These are phyloP conservation scores for Drosophila sordidapex DNA, from an alignment of 2,888 invertebrate species.

Conservation along the genomic window DNA sequence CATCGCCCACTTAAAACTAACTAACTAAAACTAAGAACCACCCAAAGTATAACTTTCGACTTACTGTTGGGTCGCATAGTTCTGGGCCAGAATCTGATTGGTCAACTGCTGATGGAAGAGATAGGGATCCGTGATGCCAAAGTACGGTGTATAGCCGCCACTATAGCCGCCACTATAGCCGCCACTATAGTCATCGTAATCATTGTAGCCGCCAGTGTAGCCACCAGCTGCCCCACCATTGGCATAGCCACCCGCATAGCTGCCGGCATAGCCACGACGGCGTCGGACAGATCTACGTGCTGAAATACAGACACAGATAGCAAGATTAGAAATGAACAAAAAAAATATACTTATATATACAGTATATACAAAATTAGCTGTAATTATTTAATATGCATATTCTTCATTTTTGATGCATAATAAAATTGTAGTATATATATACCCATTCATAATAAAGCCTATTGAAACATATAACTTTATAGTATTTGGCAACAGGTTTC, in stretches of 20 bases:
- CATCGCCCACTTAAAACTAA: constrained; percentile 36
- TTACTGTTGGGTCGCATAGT: constrained; percentile 82
- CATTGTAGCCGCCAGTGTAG: constrained; percentile 51
- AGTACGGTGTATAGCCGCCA: constrained; percentile 66
- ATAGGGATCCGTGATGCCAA: constrained; percentile 81
- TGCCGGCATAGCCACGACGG: constrained; percentile 58
- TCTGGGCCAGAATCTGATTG: constrained; percentile 79
- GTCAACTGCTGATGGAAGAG: constrained; percentile 82
- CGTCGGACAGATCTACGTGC: constrained; percentile 31
- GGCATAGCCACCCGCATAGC: constrained; percentile 49
- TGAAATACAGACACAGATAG: neutral
- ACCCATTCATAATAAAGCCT: neutral
- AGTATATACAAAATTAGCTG: neutral
- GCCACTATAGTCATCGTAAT: constrained; percentile 62
- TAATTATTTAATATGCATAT: neutral
- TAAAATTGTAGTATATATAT: neutral
- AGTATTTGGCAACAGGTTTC: neutral
- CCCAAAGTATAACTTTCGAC: constrained; percentile 11
- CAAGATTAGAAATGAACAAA: neutral
- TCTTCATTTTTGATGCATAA: neutral
- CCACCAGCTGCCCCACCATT: constrained; percentile 49
- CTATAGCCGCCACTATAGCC: constrained; percentile 61
- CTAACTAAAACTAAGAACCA: neutral
- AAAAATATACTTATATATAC: neutral
- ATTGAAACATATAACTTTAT: neutral